Evolutionary conservation across 2,113 vertebrate genomes (phyloP), one percentile per base, ranked within the genome.

Genomic region (Globicephala melas): DNA sequence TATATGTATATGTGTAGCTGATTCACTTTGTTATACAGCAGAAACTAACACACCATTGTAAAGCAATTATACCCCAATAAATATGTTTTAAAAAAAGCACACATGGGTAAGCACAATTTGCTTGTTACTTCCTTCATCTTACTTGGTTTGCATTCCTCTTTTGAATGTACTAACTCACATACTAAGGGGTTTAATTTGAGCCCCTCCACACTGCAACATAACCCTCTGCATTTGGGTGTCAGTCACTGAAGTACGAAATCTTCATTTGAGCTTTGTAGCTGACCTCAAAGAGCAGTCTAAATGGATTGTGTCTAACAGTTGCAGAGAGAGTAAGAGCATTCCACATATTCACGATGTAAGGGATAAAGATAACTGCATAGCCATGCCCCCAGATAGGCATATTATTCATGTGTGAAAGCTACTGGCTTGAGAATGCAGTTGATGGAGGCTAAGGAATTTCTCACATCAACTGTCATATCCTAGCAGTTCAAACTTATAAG

Each of bases 401-500:
- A 87, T 86, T 95, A 85, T 93, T 97, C 67, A 73, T 38, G 53
- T 76, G 13, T 31, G 47, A 87, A 93, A 87, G 90, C 71, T 77
- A 53, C 53, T 25, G 62, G 89, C 74, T 95, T 97, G 94, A 91
- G 55, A 33, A 74, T 95, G 67, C 85, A 93, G 82, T 87, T 94
- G 71, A 79, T n/a, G 82, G 77, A 96, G 96, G 60, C 94, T 96
- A 94, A 97, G 86, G 81, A 97, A 94, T 96, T 94, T 79, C 91
- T 96, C 65, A 89, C 68, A 96, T 98, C 95, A 89, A 73, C 89
- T 97, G 95, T 96, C 97, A 90, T 97, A 97, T 98, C 97, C 96
- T 81, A 96, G 85, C 60, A 85, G 90, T 95, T 92, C 79, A 94
- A 60, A 83, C 95, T 97, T 94, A 96, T 91, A 15, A 6, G 7